phyloP scores from a whole-genome alignment of 2,888 invertebrate genomes.

The Leucoptera coffeella region DNA sequence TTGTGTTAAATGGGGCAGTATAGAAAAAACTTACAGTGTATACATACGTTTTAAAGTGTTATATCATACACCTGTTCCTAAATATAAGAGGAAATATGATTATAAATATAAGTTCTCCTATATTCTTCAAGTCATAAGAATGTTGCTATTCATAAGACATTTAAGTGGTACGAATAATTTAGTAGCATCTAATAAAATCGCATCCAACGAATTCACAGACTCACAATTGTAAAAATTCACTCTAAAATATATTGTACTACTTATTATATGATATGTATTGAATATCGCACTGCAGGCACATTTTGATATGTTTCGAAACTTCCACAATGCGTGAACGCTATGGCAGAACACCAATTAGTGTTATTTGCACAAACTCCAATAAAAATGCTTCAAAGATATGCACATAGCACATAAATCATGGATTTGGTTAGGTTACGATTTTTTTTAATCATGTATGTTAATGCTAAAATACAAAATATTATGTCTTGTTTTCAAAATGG shows the following conservation, averaged over 20 bases:
- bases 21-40: no score
- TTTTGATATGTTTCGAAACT: slow-evolving; percentile 39
- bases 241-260: slow-evolving; percentile 32
- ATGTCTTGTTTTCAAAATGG: no score
- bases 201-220: slow-evolving; percentile 38
- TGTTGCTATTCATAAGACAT: slow-evolving; percentile 47
- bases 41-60: no score
- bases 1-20: no score
- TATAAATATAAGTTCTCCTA: slow-evolving; percentile 44
- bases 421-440: no score
- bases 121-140: slow-evolving; percentile 47
- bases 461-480: no score
- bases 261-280: slow-evolving; percentile 44
- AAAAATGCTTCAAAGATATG: no score
- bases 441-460: no score
- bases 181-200: slow-evolving; percentile 34
- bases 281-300: slow-evolving; percentile 45
- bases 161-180: slow-evolving; percentile 32
- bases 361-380: no score
- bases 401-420: no score
- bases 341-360: no score
- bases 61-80: no score
- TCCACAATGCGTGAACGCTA: not conserved
- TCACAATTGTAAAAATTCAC: slow-evolving; percentile 15
- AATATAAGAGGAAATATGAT: slow-evolving; percentile 18